Conservation (phyloP, 1,140 invertebrate genomes). For the Calycopis cecrops region DNA sequence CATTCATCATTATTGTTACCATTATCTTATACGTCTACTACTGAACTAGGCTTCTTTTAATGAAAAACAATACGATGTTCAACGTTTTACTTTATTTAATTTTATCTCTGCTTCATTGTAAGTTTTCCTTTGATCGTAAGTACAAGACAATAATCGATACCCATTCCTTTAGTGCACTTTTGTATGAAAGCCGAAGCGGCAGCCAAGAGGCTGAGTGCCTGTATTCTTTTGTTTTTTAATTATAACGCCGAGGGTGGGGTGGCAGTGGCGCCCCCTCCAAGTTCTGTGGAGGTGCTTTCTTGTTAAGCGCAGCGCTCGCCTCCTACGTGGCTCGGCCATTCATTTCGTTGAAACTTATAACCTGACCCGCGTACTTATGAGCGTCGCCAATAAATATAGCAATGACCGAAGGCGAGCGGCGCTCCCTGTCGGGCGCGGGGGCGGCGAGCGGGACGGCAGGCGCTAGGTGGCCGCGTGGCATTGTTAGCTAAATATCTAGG, state of each 20-base stretch:
- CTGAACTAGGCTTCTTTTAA: too few species aligned
- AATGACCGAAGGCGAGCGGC: conserved; percentile 66
- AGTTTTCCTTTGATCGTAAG: background rate
- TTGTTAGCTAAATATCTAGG: conserved; percentile 73
- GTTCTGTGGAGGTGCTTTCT: conserved; percentile 65
- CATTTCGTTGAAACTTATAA: conserved; percentile 74
- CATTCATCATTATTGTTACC: too few species aligned
- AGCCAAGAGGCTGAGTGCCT: conserved; percentile 67
- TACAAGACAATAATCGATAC: conserved; percentile 28
- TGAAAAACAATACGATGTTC: too few species aligned
- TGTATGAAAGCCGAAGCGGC: conserved; percentile 43
- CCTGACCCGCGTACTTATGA: conserved; percentile 75
- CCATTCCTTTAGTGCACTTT: conserved; percentile 35
- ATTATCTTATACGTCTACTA: too few species aligned
- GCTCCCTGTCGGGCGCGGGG: conserved; percentile 39
- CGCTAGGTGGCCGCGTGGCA: conserved; percentile 52
- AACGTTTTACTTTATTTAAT: too few species aligned
- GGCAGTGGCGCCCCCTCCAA: conserved; percentile 50
- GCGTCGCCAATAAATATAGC: conserved; percentile 76
- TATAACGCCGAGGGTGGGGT: conserved; percentile 61
- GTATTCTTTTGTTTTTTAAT: conserved; percentile 75
- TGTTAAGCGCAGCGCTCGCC: conserved; percentile 65
- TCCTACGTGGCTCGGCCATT: conserved; percentile 67
- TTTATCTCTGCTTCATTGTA: too few species aligned
- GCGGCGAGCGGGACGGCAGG: conserved; percentile 47